Conservation (phyloP, 2,888 invertebrate species). For the Augochlorella aurata region DNA sequence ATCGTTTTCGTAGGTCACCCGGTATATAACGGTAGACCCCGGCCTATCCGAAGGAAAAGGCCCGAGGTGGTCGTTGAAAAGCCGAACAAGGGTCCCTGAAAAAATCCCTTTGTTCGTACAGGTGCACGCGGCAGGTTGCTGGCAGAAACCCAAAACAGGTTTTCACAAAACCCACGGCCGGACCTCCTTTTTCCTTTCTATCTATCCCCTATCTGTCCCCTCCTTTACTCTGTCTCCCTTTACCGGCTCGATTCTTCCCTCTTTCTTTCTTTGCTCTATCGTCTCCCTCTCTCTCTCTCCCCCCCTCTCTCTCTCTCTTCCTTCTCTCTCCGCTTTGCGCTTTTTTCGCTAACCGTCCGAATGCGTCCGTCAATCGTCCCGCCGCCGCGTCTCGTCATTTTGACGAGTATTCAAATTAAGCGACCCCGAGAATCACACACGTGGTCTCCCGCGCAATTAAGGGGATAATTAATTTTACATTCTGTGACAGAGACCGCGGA, state of each 20-base stretch:
- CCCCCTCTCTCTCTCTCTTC: no score
- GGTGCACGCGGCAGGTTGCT: constrained; percentile 76
- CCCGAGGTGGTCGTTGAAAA: constrained; percentile 70
- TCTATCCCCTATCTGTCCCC: constrained; percentile 48
- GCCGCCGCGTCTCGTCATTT: constrained; percentile 49
- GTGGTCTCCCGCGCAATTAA: constrained; percentile 53
- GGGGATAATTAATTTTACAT: constrained; percentile 65
- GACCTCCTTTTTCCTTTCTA: constrained; percentile 57
- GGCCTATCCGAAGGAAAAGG: constrained; percentile 55
- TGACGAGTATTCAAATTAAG: constrained; percentile 69
- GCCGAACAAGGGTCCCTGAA: constrained; percentile 66
- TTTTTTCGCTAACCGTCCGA: constrained; percentile 18
- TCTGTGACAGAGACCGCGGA: constrained; percentile 30
- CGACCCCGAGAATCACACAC: constrained; percentile 53
- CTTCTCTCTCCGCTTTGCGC: not conserved
- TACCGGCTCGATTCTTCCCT: constrained; percentile 1
- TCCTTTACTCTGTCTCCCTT: not conserved
- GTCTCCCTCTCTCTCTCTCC: no score
- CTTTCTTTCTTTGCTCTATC: constrained; percentile 22
- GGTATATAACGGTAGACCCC: constrained; percentile 40
- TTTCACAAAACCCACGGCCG: constrained; percentile 70
- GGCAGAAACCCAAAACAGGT: constrained; percentile 74
- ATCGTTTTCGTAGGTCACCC: constrained; percentile 40
- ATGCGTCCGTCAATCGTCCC: constrained; percentile 31
- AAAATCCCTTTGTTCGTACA: constrained; percentile 68